phyloP scores from a whole-genome alignment of 2,113 vertebrate genomes.

The Cricetomys ansorgei region DNA sequence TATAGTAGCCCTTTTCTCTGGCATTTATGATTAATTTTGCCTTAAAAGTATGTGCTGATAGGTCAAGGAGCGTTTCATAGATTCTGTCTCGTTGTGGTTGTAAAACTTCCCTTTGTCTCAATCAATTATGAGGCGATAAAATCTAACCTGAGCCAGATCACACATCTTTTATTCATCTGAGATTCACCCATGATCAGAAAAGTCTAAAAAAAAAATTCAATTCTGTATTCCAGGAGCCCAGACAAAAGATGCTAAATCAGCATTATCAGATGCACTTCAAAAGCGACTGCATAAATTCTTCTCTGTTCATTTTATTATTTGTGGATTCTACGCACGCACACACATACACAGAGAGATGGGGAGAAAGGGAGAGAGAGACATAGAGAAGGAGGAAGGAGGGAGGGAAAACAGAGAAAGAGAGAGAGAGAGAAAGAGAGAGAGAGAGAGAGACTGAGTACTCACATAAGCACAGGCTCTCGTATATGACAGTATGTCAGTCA shows the following conservation, averaged over 20 bases:
- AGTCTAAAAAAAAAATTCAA: conserved; percentile 15
- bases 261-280: neutral
- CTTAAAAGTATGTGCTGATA: conserved; percentile 74
- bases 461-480: neutral
- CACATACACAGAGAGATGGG: neutral
- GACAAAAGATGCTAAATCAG: conserved; percentile 12
- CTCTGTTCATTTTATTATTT: neutral
- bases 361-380: neutral
- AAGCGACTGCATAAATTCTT: neutral
- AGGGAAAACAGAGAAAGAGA: too few species aligned
- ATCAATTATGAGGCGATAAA: conserved; percentile 73
- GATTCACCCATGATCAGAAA: conserved; percentile 32
- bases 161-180: conserved; percentile 43
- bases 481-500: neutral
- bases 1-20: neutral
- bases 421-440: neutral
- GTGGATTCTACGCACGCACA: neutral
- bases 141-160: conserved; percentile 48
- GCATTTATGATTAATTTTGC: conserved; percentile 68
- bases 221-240: neutral
- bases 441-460: neutral
- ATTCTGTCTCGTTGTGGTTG: conserved; percentile 63
- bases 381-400: too few species aligned
- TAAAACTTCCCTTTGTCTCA: conserved; percentile 68
- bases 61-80: conserved; percentile 67